Evolutionary conservation across 2,113 vertebrate genomes (phyloP).

Genomic region (Dasypus novemcinctus): DNA sequence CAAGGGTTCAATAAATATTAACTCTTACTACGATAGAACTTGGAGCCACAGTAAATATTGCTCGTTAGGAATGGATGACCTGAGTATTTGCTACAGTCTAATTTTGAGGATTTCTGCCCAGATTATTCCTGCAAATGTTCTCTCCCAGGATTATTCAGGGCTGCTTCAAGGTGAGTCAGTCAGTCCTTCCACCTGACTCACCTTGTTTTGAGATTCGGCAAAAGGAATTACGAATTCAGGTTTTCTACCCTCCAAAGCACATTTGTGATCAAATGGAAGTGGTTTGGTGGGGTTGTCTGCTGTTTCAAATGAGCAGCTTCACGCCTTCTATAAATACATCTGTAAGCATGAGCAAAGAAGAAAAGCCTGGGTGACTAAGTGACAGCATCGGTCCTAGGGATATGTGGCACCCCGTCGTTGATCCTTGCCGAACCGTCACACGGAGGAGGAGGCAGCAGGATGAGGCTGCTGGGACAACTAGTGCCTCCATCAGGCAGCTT

Average conservation of each 20-base stretch:
- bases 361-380: not conserved
- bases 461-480: not conserved
- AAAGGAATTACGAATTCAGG: conserved; percentile 23
- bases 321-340: not conserved
- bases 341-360: accelerated
- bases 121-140: not conserved
- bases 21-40: not conserved
- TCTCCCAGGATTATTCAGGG: not conserved
- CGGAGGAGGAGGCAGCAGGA: not conserved
- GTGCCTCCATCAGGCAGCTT: not conserved
- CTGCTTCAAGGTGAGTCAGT: not conserved
- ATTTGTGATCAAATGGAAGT: not conserved
- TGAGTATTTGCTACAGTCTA: not conserved
- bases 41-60: not conserved
- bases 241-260: not conserved
- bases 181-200: not conserved
- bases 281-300: not conserved
- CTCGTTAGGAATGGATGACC: not conserved
- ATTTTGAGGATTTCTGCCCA: not conserved
- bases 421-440: not conserved
- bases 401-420: not conserved
- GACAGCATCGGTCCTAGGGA: accelerated
- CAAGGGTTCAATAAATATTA: not conserved
- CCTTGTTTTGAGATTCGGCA: not conserved
- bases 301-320: not conserved